A percentile compares a stretch with the other conserved stretches of the same genome.
Conservation (phyloP, 2,888 invertebrate species). For the Ditylenchus weischeri region DNA sequence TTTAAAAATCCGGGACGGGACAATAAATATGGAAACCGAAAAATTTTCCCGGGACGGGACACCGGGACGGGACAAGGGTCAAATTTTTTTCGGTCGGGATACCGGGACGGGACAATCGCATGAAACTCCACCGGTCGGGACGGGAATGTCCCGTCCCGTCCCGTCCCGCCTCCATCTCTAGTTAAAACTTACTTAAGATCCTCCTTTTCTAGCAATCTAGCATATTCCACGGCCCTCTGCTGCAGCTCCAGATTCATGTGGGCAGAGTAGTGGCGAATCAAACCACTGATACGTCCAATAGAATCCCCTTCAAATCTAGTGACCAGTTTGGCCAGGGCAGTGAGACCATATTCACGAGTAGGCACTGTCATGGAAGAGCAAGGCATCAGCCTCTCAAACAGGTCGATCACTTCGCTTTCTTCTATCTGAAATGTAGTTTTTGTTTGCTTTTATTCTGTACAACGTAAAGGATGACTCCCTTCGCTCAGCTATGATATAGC, state of each 20-base stretch:
- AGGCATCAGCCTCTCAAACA: slow-evolving; percentile 70
- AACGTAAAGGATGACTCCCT: too few species aligned
- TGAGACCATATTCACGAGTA: slow-evolving; percentile 90
- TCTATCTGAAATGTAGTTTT: slow-evolving; percentile 62
- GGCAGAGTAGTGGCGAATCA: slow-evolving; percentile 74
- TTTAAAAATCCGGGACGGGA: too few species aligned
- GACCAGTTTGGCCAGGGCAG: slow-evolving; percentile 90
- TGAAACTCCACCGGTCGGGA: too few species aligned
- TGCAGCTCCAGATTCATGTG: slow-evolving; percentile 95
- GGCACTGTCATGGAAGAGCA: slow-evolving; percentile 83
- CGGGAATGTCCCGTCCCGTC: too few species aligned
- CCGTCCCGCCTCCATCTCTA: too few species aligned
- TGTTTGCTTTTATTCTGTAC: too few species aligned
- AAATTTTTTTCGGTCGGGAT: too few species aligned
- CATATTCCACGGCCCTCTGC: slow-evolving; percentile 92
- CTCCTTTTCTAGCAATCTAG: slow-evolving; percentile 79
- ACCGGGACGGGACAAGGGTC: too few species aligned
- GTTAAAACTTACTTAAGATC: slow-evolving; percentile 54
- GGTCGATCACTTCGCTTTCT: slow-evolving; percentile 69
- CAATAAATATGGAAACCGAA: too few species aligned
- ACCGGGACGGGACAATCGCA: too few species aligned
- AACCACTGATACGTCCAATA: slow-evolving; percentile 40
- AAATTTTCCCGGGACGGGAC: too few species aligned
- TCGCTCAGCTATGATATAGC: too few species aligned
- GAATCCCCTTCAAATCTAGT: slow-evolving; percentile 67